Conservation (phyloP, 2,888 invertebrate species). For the Blastobasis lacticolella region DNA sequence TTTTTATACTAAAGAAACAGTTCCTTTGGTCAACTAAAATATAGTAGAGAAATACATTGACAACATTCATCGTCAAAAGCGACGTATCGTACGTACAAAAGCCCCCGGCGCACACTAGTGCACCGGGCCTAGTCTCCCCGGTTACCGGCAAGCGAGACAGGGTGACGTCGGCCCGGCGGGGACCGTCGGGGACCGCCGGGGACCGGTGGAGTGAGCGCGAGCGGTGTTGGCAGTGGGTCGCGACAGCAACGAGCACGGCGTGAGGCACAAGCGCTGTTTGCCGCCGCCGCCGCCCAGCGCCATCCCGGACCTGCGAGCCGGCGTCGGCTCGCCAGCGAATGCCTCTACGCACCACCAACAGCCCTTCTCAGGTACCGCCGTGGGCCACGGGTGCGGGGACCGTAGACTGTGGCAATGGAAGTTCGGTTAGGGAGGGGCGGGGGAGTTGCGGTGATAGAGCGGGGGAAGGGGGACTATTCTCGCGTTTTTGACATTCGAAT, state of each 20-base stretch:
- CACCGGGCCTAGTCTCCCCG: too few relatives aligned
- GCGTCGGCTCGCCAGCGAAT: conserved; percentile 32
- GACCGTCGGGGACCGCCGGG: conserved; percentile 18
- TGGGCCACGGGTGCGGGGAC: not conserved
- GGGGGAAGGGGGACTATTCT: too few relatives aligned
- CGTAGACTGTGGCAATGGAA: not conserved
- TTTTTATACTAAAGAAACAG: too few relatives aligned
- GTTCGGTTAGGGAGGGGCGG: not conserved
- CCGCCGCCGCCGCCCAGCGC: conserved; percentile 87
- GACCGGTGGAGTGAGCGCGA: conserved; percentile 19
- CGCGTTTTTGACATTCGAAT: too few relatives aligned
- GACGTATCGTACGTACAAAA: too few relatives aligned
- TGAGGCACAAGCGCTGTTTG: conserved; percentile 87
- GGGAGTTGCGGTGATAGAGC: not conserved
- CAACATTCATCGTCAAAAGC: too few relatives aligned
- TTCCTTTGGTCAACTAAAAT: too few relatives aligned
- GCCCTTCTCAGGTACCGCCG: conserved; percentile 61
- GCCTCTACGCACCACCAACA: conserved; percentile 18
- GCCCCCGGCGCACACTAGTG: too few relatives aligned
- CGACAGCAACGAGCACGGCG: conserved; percentile 87
- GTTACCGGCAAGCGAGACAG: conserved; percentile 16
- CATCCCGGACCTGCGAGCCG: conserved; percentile 90
- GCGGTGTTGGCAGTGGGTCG: conserved; percentile 72
- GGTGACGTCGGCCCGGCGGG: conserved; percentile 22
- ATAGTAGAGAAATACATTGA: too few relatives aligned